Evolutionary conservation across 2,888 invertebrate species (phyloP).

Genomic region (Parnassius mnemosyne): DNA sequence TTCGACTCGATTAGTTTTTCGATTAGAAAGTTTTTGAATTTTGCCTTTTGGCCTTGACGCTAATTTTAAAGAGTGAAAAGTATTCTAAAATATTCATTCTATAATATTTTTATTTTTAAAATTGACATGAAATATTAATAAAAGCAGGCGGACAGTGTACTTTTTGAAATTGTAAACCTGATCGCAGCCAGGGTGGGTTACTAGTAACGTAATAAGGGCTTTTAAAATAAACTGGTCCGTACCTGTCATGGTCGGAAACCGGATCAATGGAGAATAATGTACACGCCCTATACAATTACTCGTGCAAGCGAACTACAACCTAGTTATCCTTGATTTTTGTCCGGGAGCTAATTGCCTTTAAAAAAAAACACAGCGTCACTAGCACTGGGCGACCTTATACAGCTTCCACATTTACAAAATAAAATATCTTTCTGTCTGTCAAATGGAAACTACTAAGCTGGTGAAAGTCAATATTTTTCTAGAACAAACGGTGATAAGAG

Average conservation of each 20-base stretch:
- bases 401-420: neutral
- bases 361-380: neutral
- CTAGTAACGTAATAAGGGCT: neutral
- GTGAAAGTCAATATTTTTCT: too few relatives aligned
- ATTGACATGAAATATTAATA: too few relatives aligned
- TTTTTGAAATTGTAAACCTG: neutral
- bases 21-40: slow-evolving; percentile 20
- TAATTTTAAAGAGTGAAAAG: neutral
- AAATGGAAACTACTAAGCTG: too few relatives aligned
- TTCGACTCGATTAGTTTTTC: slow-evolving; percentile 14
- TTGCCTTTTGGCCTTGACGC: slow-evolving; percentile 1
- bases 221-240: slow-evolving; percentile 14
- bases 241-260: slow-evolving; percentile 12
- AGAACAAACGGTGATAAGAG: too few relatives aligned
- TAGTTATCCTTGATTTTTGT: slow-evolving; percentile 23
- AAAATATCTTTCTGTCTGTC: neutral
- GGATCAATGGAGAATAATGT: slow-evolving; percentile 15
- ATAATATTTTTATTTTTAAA: too few relatives aligned
- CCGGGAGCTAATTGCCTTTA: slow-evolving; percentile 14
- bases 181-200: neutral
- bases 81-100: too few relatives aligned
- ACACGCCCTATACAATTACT: slow-evolving; percentile 18
- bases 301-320: slow-evolving; percentile 5
- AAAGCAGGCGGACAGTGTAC: too few relatives aligned
- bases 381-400: slow-evolving; percentile 16